Evolutionary conservation across 2,888 invertebrate genomes (phyloP), one percentile per base, ranked within the genome.

Genomic region (Saturnia pavonia): DNA sequence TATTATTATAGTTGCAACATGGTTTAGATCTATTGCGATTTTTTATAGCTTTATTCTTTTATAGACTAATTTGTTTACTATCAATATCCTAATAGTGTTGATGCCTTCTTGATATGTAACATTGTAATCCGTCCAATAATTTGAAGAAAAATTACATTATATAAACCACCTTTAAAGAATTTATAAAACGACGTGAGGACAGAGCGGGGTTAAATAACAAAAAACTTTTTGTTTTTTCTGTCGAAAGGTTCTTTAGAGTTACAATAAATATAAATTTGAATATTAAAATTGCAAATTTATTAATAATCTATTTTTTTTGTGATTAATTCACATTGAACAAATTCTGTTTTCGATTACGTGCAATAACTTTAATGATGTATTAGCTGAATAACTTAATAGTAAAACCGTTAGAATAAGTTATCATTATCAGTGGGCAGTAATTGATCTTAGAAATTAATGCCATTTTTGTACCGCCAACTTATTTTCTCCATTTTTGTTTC

Each of bases 401-500:
- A 14, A 45, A 14, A 14, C 12, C 45, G 14, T 14, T 45, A 45
- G 3, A 45, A 45, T 45, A 45, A 45, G 16, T 14, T 43, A 43
- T 43, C 43, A 12, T 43, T 7, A 12, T 43, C 7, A 43, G 48
- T 14, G 14, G 2, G 11, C 19, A 48, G 19, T 19, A 16, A 0
- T 19, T 19, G 19, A 48, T 48, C 6, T 48, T 19, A 22, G 11
- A 51, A 51, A 19, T 19, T 19, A 51, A 51, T 12, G 6, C 6
- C 1, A 51, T 12, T 1, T 19, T 51, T 19, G 14, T 43, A 54
- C 8, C n/a, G 19, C 12, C 54, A 9, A 54, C 22, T 54, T 54
- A 54, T 8, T n/a, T n/a, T 22, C 7, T 4, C 57, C 14, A 19
- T 66, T 48, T 72, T 78, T 83, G 79, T 84, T 84, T 68, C 79